Evolutionary conservation across 2,113 vertebrate genomes (phyloP).

Genomic region (Brienomyrus longianalis): DNA sequence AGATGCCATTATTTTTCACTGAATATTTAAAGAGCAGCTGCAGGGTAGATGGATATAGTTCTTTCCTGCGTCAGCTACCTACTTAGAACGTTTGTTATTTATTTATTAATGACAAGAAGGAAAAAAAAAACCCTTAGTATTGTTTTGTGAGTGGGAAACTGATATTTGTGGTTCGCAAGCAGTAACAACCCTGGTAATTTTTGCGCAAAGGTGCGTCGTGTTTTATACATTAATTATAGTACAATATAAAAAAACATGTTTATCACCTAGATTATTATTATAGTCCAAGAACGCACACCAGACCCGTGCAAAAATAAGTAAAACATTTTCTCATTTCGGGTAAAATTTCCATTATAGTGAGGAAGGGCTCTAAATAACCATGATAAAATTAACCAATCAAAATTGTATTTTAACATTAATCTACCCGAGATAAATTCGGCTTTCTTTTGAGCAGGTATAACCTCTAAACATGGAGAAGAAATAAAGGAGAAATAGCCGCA

Average conservation of each 20-base stretch:
- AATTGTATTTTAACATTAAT: not conserved
- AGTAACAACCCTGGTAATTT: not conserved
- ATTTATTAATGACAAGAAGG: conserved; percentile 66
- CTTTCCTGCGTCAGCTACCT: conserved; percentile 67
- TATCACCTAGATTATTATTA: not conserved
- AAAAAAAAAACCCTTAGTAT: conserved; percentile 19
- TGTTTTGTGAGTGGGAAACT: conserved; percentile 28
- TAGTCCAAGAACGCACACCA: not conserved
- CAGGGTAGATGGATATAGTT: conserved; percentile 88
- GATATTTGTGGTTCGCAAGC: conserved; percentile 25
- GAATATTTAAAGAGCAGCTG: conserved; percentile 99
- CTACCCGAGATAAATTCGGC: not conserved
- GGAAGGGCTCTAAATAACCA: not conserved
- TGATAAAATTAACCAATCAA: not conserved
- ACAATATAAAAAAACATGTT: not conserved
- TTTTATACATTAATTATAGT: not conserved
- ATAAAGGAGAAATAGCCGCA: conserved; percentile 45
- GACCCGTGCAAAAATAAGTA: not conserved
- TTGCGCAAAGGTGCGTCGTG: not conserved
- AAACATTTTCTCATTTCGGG: not conserved
- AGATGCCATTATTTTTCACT: conserved; percentile 98
- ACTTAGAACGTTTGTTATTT: conserved; percentile 64
- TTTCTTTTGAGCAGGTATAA: conserved; percentile 17
- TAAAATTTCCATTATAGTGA: not conserved
- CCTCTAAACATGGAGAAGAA: conserved; percentile 21